These are phyloP conservation scores for Cichladusa arquata DNA, from an alignment of 2,113 vertebrate genomes.

Conservation along the genomic window DNA sequence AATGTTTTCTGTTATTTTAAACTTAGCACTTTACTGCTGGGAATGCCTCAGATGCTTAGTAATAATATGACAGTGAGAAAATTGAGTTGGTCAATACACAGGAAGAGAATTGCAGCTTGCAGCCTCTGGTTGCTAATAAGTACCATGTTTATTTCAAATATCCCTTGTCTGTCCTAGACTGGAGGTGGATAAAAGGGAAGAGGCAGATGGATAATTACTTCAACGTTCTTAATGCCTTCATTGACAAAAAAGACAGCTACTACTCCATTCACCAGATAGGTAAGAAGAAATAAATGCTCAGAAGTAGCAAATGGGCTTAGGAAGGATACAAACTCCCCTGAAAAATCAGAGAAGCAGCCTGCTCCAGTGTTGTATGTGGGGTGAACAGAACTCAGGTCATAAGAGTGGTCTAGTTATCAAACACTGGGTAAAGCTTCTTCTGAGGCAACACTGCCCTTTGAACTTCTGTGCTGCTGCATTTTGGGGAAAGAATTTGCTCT, in stretches of 20 bases:
- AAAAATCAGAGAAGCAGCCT: background rate
- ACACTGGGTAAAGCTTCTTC: background rate
- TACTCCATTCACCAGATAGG: constrained; percentile 99
- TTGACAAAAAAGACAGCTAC: constrained; percentile 97
- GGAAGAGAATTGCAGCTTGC: background rate
- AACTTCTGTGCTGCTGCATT: background rate
- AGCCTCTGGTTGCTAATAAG: background rate
- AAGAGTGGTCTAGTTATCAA: background rate
- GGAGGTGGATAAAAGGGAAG: constrained; percentile 88
- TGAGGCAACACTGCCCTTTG: background rate
- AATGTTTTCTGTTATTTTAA: background rate
- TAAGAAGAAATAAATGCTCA: constrained; percentile 57
- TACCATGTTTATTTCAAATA: background rate
- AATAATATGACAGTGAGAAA: background rate
- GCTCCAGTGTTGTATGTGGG: background rate
- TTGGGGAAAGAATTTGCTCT: background rate
- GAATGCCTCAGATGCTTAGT: background rate
- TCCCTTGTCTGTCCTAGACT: constrained; percentile 75
- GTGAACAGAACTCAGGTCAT: background rate
- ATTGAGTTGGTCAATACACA: background rate
- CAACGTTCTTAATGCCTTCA: constrained; percentile 90
- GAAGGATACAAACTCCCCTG: background rate
- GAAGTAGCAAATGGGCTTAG: background rate
- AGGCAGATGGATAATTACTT: constrained; percentile 87
- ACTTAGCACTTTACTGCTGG: background rate